Conservation (phyloP, 2,113 vertebrate species). For the Sinocyclocheilus rhinocerous region DNA sequence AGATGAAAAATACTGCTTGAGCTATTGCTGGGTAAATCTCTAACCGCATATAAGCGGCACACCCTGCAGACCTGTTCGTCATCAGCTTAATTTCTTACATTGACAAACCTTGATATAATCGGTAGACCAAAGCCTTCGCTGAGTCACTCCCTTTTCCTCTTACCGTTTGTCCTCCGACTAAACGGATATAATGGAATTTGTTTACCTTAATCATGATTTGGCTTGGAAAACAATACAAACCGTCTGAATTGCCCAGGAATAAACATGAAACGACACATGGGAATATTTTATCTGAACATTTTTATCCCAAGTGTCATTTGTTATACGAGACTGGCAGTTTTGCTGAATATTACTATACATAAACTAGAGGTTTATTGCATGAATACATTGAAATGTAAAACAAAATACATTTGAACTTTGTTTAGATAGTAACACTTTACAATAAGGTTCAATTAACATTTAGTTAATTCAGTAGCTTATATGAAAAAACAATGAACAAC, state of each 20-base stretch:
- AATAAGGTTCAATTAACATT: neutral
- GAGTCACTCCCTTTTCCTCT: slow-evolving; percentile 10
- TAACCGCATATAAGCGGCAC: neutral
- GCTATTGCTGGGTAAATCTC: neutral
- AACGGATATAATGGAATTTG: neutral
- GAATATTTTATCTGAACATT: neutral
- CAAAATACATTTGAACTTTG: neutral
- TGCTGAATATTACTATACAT: neutral
- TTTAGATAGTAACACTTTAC: slow-evolving; percentile 5
- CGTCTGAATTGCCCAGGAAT: neutral
- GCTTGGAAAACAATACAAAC: neutral
- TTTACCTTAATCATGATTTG: neutral
- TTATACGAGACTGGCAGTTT: neutral
- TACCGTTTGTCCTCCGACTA: neutral
- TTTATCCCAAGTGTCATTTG: neutral
- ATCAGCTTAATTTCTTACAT: neutral
- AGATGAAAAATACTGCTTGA: no score
- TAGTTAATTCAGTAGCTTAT: neutral
- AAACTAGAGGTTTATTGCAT: neutral
- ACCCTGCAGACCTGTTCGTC: neutral
- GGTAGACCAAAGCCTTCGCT: neutral
- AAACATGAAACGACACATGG: neutral
- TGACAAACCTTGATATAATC: slow-evolving; percentile 4
- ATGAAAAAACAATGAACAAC: neutral
- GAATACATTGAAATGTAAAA: neutral